Conservation (phyloP, 1,140 invertebrate genomes). For the Lineus longissimus region DNA sequence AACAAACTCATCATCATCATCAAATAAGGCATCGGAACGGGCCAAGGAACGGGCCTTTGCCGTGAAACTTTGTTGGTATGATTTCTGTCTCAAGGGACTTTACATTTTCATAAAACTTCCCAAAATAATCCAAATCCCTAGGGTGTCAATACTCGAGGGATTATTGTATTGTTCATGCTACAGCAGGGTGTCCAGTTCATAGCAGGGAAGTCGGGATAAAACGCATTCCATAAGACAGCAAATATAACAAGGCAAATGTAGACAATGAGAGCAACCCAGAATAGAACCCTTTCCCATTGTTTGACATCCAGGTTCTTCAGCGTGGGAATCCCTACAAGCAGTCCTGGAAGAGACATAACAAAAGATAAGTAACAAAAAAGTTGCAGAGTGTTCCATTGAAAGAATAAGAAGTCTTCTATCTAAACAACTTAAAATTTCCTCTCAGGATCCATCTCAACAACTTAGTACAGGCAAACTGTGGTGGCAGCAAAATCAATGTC, state of each 20-base stretch:
- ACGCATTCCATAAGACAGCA: slow-evolving; percentile 44
- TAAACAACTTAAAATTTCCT: too few relatives aligned
- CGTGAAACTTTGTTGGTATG: too few relatives aligned
- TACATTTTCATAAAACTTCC: too few relatives aligned
- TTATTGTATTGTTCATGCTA: too few relatives aligned
- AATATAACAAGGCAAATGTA: slow-evolving; percentile 41
- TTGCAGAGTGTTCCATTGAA: background rate
- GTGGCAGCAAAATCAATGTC: background rate
- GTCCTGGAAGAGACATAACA: slow-evolving; percentile 35
- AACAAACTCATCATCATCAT: too few relatives aligned
- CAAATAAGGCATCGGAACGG: too few relatives aligned
- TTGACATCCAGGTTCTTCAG: slow-evolving; percentile 46
- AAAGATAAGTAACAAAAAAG: slow-evolving; percentile 13
- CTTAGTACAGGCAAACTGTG: background rate
- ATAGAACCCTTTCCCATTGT: slow-evolving; percentile 49
- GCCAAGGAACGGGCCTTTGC: too few relatives aligned
- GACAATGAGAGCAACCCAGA: slow-evolving; percentile 42
- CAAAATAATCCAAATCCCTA: too few relatives aligned
- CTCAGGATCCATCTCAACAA: too few relatives aligned
- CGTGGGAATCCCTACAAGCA: slow-evolving; percentile 46
- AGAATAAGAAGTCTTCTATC: background rate
- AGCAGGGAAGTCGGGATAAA: slow-evolving; percentile 41
- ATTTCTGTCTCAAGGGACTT: too few relatives aligned
- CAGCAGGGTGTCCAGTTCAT: slow-evolving; percentile 40
- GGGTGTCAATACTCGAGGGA: too few relatives aligned